These are phyloP conservation scores for Chrosomus eos DNA, from an alignment of 2,797 vertebrate species.

Conservation along the genomic window DNA sequence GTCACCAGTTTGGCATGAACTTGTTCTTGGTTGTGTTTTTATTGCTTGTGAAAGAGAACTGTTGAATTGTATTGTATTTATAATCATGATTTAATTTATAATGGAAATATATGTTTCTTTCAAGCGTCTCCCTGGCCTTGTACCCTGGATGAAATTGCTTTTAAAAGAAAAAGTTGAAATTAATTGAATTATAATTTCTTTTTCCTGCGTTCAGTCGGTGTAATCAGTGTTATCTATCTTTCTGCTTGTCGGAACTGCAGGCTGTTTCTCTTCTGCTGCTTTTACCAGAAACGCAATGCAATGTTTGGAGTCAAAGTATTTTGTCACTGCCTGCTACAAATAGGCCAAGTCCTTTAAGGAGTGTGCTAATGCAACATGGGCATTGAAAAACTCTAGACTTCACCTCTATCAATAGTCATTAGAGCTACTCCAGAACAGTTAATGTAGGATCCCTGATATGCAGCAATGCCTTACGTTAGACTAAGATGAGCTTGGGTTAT, in stretches of 20 bases:
- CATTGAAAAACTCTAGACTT: slow-evolving; percentile 60
- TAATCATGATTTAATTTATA: slow-evolving; percentile 19
- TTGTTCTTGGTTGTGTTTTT: neutral
- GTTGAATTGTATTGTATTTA: neutral
- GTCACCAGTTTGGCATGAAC: neutral
- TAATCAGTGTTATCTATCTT: slow-evolving; percentile 69
- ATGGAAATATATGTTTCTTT: slow-evolving; percentile 6
- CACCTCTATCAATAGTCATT: slow-evolving; percentile 66
- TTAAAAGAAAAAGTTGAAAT: slow-evolving; percentile 49
- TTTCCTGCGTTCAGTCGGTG: slow-evolving; percentile 41
- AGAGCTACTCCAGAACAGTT: slow-evolving; percentile 39
- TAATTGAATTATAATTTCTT: slow-evolving; percentile 63
- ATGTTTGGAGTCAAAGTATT: slow-evolving; percentile 46
- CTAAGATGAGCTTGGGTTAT: neutral
- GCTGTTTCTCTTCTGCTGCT: slow-evolving; percentile 61
- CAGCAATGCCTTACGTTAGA: neutral
- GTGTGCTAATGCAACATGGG: slow-evolving; percentile 50
- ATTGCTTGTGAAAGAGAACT: slow-evolving; percentile 4
- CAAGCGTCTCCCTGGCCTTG: neutral
- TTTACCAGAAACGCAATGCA: slow-evolving; percentile 55
- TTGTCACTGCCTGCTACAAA: slow-evolving; percentile 65
- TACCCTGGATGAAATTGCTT: slow-evolving; percentile 47
- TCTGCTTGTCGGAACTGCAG: slow-evolving; percentile 52
- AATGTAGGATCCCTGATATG: neutral
- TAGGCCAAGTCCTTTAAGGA: slow-evolving; percentile 54